Evolutionary conservation across 2,888 invertebrate species (phyloP).

Genomic region (Limnephilus marmoratus): DNA sequence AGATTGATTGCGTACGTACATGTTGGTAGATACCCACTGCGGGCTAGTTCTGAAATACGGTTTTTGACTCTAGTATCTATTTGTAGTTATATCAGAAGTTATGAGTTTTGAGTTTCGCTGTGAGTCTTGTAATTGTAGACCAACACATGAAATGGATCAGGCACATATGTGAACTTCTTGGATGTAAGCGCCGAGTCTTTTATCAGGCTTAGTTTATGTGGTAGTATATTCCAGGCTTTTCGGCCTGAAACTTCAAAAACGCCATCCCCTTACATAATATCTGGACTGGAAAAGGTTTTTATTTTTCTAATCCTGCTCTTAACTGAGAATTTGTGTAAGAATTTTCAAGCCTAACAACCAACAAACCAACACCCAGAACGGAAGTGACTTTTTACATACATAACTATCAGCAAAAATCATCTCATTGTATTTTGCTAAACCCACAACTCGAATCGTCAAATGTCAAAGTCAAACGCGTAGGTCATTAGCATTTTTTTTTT

Average conservation of each 20-base stretch:
- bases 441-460: background rate
- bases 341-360: background rate
- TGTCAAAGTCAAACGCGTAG: background rate
- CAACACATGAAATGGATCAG: too few species aligned
- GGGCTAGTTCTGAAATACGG: background rate
- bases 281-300: background rate
- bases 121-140: background rate
- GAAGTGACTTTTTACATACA: background rate
- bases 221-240: background rate
- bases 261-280: background rate
- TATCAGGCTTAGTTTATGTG: background rate
- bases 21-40: too few species aligned
- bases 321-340: background rate
- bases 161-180: too few species aligned
- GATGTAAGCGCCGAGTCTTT: background rate
- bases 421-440: background rate
- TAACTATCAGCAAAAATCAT: background rate
- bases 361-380: background rate
- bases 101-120: background rate
- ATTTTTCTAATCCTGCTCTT: background rate
- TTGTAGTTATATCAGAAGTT: background rate
- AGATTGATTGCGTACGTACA: too few species aligned
- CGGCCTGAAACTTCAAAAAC: background rate
- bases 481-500: background rate
- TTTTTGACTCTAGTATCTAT: background rate